A percentile compares a stretch with the other conserved stretches of the same genome.
These are phyloP conservation scores for Pitta sordida DNA, from an alignment of 2,113 vertebrate species.

Conservation along the genomic window DNA sequence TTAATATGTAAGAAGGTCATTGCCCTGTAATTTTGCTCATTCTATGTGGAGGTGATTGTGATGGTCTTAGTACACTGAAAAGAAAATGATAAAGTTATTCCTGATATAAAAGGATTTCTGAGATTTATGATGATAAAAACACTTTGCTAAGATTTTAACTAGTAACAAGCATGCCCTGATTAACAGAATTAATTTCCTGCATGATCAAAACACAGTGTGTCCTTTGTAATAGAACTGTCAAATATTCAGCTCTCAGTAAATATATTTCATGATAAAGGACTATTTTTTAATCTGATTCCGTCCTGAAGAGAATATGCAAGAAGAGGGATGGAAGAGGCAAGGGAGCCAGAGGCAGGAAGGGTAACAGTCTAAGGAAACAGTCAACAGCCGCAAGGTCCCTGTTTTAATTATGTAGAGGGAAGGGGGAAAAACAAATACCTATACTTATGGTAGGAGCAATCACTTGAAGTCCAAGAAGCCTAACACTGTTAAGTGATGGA, in stretches of 20 bases:
- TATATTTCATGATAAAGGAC: neutral
- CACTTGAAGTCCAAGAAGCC: neutral
- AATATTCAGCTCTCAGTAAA: neutral
- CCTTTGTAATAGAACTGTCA: neutral
- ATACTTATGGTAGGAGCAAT: neutral
- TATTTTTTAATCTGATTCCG: neutral
- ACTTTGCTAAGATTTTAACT: neutral
- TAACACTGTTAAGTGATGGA: neutral
- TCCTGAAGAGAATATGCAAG: neutral
- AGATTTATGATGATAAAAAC: neutral
- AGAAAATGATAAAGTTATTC: neutral
- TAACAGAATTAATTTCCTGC: constrained; percentile 33
- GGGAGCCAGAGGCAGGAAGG: neutral
- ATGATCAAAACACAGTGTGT: neutral
- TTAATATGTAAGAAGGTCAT: neutral
- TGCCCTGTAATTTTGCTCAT: neutral
- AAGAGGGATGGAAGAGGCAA: neutral
- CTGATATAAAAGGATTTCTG: constrained; percentile 1
- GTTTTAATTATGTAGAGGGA: neutral
- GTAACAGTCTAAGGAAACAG: neutral
- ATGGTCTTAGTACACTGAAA: neutral
- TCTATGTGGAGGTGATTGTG: neutral
- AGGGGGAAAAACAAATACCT: accelerated
- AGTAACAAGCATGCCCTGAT: constrained; percentile 11
- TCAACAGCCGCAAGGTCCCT: neutral